Evolutionary conservation across 1,140 invertebrate genomes (phyloP).

Genomic region (Hydropsyche tenuis): DNA sequence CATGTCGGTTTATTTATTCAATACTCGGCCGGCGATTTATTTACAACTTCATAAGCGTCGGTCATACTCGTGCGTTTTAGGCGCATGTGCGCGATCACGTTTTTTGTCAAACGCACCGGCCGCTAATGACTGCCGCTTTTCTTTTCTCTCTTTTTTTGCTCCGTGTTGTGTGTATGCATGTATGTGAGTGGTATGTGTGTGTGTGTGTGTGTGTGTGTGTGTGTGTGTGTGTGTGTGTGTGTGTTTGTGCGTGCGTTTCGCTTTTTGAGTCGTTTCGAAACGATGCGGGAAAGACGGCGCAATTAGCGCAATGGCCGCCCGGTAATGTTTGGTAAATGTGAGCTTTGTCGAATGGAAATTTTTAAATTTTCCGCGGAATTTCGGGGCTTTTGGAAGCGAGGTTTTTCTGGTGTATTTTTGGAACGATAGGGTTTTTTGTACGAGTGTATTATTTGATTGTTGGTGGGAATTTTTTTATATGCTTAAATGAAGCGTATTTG

Average conservation of each 20-base stretch:
- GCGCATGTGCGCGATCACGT: constrained; percentile 26
- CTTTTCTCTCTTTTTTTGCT: constrained; percentile 8
- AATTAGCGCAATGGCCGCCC: constrained; percentile 14
- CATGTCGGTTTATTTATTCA: constrained; percentile 49
- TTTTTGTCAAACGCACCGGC: constrained; percentile 28
- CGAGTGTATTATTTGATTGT: no score
- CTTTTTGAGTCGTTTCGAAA: no score
- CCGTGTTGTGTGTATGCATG: neutral
- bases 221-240: neutral
- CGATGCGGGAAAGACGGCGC: no score
- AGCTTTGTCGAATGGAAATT: constrained; percentile 8
- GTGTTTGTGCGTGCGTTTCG: neutral
- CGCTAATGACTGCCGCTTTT: constrained; percentile 3
- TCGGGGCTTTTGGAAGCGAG: no score
- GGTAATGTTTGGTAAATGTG: no score
- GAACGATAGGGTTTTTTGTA: no score
- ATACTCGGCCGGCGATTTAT: constrained; percentile 44
- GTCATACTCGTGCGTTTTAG: neutral
- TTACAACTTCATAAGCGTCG: constrained; percentile 47
- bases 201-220: neutral
- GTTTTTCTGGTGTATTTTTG: no score
- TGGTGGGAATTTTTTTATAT: no score
- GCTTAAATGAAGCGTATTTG: no score
- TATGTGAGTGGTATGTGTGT: no score
- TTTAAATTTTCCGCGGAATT: neutral